A percentile compares a stretch with the other conserved stretches of the same genome.
phyloP scores from a whole-genome alignment of 2,113 vertebrate species.

The sheep (Ovis aries) region DNA sequence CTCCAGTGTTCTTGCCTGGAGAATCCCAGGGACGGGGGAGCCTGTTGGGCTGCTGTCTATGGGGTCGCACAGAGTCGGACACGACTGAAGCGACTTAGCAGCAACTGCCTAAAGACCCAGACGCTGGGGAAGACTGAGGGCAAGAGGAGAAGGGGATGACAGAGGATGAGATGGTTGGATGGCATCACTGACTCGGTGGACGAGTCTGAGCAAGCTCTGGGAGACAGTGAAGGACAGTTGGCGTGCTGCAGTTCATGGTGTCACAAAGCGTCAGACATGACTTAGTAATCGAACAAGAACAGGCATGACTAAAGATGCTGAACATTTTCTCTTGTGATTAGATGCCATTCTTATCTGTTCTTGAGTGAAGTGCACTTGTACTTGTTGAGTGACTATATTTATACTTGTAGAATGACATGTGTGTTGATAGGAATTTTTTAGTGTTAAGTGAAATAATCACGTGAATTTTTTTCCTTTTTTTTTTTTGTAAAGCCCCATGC shows the following conservation, averaged over 20 bases:
- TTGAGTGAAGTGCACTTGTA: not conserved
- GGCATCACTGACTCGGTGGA: not conserved
- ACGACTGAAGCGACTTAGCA: too few relatives aligned
- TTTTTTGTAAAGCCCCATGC: not conserved
- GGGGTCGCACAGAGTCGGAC: too few relatives aligned
- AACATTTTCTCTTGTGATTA: not conserved
- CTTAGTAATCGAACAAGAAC: not conserved
- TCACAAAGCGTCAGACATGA: accelerated
- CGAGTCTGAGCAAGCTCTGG: accelerated
- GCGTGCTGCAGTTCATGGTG: not conserved
- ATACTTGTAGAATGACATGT: not conserved
- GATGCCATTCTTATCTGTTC: not conserved
- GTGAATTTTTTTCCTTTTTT: not conserved
- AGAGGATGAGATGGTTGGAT: not conserved
- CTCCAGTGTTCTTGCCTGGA: too few relatives aligned
- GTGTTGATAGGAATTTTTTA: not conserved
- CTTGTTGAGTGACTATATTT: too few relatives aligned
- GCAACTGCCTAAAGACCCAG: not conserved
- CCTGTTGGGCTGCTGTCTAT: too few relatives aligned
- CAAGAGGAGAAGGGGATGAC: not conserved
- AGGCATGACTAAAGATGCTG: not conserved
- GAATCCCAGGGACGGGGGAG: too few relatives aligned
- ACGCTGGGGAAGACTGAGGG: not conserved
- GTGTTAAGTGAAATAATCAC: not conserved
- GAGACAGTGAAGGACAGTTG: not conserved